phyloP scores from a whole-genome alignment of 2,113 vertebrate genomes.

The Myotis yumanensis region DNA sequence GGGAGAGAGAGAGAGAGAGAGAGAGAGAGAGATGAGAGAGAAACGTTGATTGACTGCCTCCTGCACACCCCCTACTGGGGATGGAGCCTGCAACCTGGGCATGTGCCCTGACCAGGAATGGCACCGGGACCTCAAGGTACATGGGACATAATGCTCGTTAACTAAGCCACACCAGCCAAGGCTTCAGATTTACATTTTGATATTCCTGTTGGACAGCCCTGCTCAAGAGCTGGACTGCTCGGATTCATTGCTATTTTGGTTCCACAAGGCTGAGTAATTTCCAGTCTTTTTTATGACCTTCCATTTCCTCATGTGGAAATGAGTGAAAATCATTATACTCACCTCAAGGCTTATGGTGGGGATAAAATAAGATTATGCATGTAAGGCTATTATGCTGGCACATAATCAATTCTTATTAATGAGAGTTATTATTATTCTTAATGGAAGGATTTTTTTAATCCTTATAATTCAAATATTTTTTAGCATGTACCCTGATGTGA shows the following conservation, averaged over 20 bases:
- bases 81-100: background rate
- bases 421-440: conserved; percentile 31
- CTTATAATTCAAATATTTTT: background rate
- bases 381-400: background rate
- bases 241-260: background rate
- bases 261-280: background rate
- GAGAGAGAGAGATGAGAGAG: too few relatives aligned
- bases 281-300: background rate
- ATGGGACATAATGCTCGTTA: background rate
- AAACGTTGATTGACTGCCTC: background rate
- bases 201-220: background rate
- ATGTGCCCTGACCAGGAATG: background rate
- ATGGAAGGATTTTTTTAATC: background rate
- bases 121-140: background rate
- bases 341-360: background rate
- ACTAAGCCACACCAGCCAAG: background rate
- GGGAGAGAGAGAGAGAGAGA: background rate
- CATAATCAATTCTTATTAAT: conserved; percentile 44
- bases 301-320: conserved; percentile 8
- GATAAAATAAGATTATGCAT: conserved; percentile 36
- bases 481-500: background rate
- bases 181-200: background rate
- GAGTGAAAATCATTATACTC: background rate
- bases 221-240: background rate
- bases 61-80: background rate